Evolutionary conservation across 2,888 invertebrate species (phyloP).

Genomic region (Callyntrura guangdongensis): DNA sequence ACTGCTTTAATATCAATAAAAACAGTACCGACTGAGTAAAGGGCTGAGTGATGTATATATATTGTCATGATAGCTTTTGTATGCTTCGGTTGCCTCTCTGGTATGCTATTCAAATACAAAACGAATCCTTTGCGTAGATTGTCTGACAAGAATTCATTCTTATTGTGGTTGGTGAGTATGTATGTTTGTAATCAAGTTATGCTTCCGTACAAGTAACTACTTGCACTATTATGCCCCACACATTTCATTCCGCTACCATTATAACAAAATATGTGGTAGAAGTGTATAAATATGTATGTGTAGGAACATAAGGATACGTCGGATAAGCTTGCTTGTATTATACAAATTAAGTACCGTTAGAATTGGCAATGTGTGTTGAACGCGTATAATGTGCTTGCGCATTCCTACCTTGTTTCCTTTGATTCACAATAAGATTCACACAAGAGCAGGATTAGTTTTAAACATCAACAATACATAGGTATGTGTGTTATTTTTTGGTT

Average conservation of each 20-base stretch:
- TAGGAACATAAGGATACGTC: neutral
- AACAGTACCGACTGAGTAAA: neutral
- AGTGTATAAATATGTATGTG: neutral
- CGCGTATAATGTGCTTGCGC: neutral
- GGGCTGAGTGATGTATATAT: neutral
- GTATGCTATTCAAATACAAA: too few relatives aligned
- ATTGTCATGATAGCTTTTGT: conserved; percentile 11
- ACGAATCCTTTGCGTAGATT: conserved; percentile 14
- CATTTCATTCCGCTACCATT: neutral
- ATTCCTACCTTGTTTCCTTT: conserved; percentile 43
- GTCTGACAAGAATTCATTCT: conserved; percentile 45
- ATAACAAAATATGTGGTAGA: neutral
- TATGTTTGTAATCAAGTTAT: conserved; percentile 54
- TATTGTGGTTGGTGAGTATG: conserved; percentile 36
- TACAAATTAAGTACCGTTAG: conserved; percentile 71
- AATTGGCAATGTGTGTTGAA: conserved; percentile 35
- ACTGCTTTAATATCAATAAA: neutral
- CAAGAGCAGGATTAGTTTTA: neutral
- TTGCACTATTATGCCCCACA: neutral
- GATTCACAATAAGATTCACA: neutral
- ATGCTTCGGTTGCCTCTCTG: neutral
- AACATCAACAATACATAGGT: neutral
- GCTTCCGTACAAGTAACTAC: conserved; percentile 1
- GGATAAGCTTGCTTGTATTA: neutral
- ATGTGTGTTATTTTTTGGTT: neutral